phyloP scores from a whole-genome alignment of 1,140 invertebrate species.

The Mesaphorura yosii region DNA sequence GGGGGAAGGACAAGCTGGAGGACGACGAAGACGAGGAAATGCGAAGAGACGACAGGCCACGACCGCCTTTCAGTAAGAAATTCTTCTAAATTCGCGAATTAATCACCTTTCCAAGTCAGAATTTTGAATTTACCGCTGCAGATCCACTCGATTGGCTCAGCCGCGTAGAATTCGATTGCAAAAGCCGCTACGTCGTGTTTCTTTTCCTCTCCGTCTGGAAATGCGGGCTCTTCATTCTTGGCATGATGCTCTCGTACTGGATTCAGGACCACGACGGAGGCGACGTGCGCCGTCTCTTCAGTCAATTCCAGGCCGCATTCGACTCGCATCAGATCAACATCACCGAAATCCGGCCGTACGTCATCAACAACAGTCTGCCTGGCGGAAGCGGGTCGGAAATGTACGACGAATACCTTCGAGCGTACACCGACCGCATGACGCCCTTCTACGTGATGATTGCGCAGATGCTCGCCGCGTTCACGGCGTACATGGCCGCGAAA shows the following conservation, averaged over 20 bases:
- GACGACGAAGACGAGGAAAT: too few relatives aligned
- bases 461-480: not conserved
- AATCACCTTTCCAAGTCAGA: too few relatives aligned
- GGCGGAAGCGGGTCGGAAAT: not conserved
- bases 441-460: not conserved
- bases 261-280: slow-evolving; percentile 62
- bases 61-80: too few relatives aligned
- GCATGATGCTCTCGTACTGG: slow-evolving; percentile 57
- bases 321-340: slow-evolving; percentile 64
- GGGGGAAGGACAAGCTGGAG: too few relatives aligned
- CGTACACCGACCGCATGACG: not conserved
- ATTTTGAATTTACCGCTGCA: too few relatives aligned
- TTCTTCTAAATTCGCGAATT: too few relatives aligned
- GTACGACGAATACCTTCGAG: not conserved
- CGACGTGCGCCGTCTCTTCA: slow-evolving; percentile 63
- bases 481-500: slow-evolving; percentile 46
- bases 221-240: slow-evolving; percentile 62
- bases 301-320: slow-evolving; percentile 59
- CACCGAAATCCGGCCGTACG: slow-evolving; percentile 42
- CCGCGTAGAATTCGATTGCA: too few relatives aligned
- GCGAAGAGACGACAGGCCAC: too few relatives aligned
- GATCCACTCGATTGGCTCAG: too few relatives aligned
- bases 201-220: slow-evolving; percentile 85
- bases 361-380: not conserved
- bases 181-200: slow-evolving; percentile 84